Percentiles rank a stretch among this genome's conserved stretches.
Conservation (phyloP, 1,140 invertebrate genomes). For the Drosophila nebulosa region DNA sequence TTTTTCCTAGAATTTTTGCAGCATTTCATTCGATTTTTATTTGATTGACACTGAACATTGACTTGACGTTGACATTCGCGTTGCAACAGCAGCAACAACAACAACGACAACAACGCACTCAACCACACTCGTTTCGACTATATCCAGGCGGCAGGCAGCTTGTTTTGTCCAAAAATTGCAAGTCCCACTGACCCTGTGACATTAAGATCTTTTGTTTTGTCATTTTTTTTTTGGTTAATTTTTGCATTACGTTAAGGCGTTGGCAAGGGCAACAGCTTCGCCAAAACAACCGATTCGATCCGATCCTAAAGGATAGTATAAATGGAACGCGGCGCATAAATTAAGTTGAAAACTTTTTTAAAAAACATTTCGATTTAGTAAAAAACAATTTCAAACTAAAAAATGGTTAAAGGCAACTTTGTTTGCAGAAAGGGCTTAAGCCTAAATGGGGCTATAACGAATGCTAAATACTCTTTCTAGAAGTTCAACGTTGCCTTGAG, state of each 20-base stretch:
- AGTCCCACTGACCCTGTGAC: slow-evolving; percentile 47
- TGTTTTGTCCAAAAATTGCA: slow-evolving; percentile 63
- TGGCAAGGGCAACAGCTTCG: neutral
- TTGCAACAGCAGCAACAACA: slow-evolving; percentile 25
- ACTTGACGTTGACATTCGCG: slow-evolving; percentile 60
- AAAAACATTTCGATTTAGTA: no score
- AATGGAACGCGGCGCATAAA: no score
- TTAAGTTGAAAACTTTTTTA: no score
- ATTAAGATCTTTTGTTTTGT: slow-evolving; percentile 19
- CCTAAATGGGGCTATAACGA: no score
- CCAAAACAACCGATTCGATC: no score
- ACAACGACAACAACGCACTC: slow-evolving; percentile 12
- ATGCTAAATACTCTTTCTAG: no score
- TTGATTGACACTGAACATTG: slow-evolving; percentile 61
- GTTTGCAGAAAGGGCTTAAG: no score
- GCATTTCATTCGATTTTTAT: slow-evolving; percentile 53
- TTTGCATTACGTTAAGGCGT: slow-evolving; percentile 19
- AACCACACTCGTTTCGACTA: slow-evolving; percentile 4
- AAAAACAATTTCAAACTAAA: no score
- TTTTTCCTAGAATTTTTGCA: slow-evolving; percentile 68
- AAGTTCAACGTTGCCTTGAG: no score
- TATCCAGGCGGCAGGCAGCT: slow-evolving; percentile 56
- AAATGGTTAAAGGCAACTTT: no score
- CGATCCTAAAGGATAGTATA: no score
- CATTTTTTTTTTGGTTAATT: slow-evolving; percentile 5